phyloP scores from a whole-genome alignment of 2,888 invertebrate species.

The Synergus umbraculus region DNA sequence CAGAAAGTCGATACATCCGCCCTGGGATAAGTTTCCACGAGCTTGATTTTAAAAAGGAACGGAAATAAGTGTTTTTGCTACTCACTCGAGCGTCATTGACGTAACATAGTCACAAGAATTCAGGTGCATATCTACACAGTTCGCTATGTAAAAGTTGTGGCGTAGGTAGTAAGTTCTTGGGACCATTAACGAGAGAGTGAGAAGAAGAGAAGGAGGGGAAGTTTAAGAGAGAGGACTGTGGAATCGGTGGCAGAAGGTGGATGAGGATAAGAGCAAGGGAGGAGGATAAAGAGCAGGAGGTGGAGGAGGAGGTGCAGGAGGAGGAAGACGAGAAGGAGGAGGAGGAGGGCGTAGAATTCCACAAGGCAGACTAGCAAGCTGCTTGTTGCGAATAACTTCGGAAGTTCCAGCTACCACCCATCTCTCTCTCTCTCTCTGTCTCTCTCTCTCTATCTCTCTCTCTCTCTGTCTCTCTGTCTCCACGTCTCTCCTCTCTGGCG shows the following conservation, averaged over 20 bases:
- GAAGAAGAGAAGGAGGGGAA: constrained; percentile 43
- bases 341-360: constrained; percentile 60
- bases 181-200: constrained; percentile 61
- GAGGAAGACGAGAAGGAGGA: constrained; percentile 3
- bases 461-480: constrained; percentile 22
- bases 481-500: constrained; percentile 35
- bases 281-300: constrained; percentile 43
- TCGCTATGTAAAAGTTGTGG: constrained; percentile 17
- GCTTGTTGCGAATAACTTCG: constrained; percentile 69
- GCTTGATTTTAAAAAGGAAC: constrained; percentile 34
- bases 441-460: constrained; percentile 6
- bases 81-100: constrained; percentile 20
- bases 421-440: constrained; percentile 1
- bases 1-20: constrained; percentile 30
- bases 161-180: constrained; percentile 52
- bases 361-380: constrained; percentile 62
- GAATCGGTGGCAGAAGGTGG: constrained; percentile 41
- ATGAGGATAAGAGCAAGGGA: constrained; percentile 39
- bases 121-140: constrained; percentile 4
- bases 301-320: constrained; percentile 41
- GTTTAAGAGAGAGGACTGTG: constrained; percentile 37
- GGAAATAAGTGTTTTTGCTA: constrained; percentile 40
- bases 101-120: constrained; percentile 7
- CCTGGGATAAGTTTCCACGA: constrained; percentile 13
- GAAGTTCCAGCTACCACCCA: constrained; percentile 59